A percentile compares a stretch with the other conserved stretches of the same genome.
These are phyloP conservation scores for Dendrolimus houi DNA, from an alignment of 2,888 invertebrate species.

Conservation along the genomic window DNA sequence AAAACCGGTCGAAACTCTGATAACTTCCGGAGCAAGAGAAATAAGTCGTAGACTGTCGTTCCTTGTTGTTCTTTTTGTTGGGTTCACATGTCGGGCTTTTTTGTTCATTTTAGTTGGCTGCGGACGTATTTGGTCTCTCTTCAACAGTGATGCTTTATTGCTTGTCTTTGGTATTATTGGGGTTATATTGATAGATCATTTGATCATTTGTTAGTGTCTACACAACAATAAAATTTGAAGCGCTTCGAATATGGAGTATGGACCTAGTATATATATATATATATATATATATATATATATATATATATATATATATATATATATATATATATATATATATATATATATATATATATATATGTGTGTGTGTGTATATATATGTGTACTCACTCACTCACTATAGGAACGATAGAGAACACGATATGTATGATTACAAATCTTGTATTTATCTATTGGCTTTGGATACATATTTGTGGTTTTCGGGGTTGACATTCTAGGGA, in stretches of 20 bases:
- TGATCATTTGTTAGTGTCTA: slow-evolving; percentile 1
- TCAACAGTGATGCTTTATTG: slow-evolving; percentile 7
- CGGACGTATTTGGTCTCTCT: slow-evolving; percentile 44
- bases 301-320: too few relatives aligned
- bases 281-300: too few relatives aligned
- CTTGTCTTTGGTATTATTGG: neutral
- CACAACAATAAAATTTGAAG: slow-evolving; percentile 1
- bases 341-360: too few relatives aligned
- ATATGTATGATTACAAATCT: too few relatives aligned
- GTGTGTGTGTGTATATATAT: too few relatives aligned
- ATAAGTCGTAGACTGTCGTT: slow-evolving; percentile 50
- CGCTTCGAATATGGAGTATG: neutral
- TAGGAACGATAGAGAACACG: too few relatives aligned
- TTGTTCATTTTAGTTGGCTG: slow-evolving; percentile 42
- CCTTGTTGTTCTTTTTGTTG: slow-evolving; percentile 50
- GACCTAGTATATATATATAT: too few relatives aligned
- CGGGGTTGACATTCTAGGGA: too few relatives aligned
- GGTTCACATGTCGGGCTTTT: slow-evolving; percentile 33
- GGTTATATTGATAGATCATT: neutral
- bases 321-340: too few relatives aligned
- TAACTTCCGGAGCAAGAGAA: slow-evolving; percentile 60
- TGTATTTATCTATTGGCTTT: too few relatives aligned
- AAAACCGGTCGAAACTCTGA: slow-evolving; percentile 60
- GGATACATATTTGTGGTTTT: too few relatives aligned
- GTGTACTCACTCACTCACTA: too few relatives aligned